Evolutionary conservation across 2,113 vertebrate species (phyloP).

Genomic region (Carlito syrichta): DNA sequence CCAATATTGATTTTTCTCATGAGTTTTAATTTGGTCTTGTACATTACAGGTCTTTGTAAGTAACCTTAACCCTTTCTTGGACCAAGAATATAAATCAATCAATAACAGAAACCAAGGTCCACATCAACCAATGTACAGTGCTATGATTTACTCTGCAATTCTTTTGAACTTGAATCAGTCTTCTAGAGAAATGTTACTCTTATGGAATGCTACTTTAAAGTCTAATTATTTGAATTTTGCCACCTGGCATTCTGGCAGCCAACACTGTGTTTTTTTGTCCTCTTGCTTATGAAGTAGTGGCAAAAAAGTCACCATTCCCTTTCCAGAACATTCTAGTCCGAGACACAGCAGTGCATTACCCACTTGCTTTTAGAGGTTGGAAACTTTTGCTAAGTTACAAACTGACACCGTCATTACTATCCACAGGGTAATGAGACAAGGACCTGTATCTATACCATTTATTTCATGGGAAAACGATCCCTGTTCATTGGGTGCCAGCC

Average conservation of each 20-base stretch:
- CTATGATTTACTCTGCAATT: neutral
- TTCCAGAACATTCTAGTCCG: neutral
- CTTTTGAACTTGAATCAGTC: neutral
- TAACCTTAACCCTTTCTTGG: neutral
- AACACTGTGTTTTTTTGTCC: neutral
- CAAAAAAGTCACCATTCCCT: neutral
- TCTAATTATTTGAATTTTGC: neutral
- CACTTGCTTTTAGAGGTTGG: neutral
- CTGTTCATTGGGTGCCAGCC: constrained; percentile 83
- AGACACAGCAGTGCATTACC: neutral
- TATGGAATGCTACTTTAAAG: neutral
- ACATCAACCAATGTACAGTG: neutral
- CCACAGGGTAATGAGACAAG: constrained; percentile 74
- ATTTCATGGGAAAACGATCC: constrained; percentile 71
- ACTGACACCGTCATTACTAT: neutral
- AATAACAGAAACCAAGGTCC: neutral
- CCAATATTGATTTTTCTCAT: neutral
- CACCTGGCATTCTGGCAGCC: neutral
- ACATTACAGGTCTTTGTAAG: neutral
- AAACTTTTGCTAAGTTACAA: neutral
- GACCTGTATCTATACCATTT: constrained; percentile 80
- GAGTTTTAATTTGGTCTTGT: neutral
- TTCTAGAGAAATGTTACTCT: neutral
- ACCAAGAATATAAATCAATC: neutral
- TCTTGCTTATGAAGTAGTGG: neutral